Base-by-base conservation (phyloP, 2,888 invertebrate genomes). In the Pachydiplax longipennis region DNA sequence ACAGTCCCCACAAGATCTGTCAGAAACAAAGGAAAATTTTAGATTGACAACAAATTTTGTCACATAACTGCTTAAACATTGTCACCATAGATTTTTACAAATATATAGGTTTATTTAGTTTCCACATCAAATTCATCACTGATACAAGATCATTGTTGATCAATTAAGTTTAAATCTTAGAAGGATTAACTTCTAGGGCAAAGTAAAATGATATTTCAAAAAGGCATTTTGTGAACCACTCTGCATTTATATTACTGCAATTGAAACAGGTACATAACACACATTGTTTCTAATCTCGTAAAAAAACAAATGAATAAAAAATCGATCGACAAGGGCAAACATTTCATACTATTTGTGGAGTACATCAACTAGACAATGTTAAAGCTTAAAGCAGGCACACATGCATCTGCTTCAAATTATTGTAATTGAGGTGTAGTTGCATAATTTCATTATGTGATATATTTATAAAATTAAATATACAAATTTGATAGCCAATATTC, bases 381-480 rank as follows among this genome's bases (percentile, higher is more conserved):
- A 83, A 83, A 87, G 61, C 87, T 87, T 87, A 35, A 87, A 87
- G 87, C 87, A 87, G 87, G 40, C 87, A 87, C 87, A 65, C 35
- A 37, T 61, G 87, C 87, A 61, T 87, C 87, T 65, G 87, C 87
- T 87, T 87, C 37, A 37, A 87, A 87, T 35, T 61, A 87, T 87
- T 58, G 61, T 87, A 87, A 65, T 61, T 37, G 40, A 87, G 87
- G 87, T 83, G 83, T 58, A 83, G 58, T 61, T 87, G 61, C 2
- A 61, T 61, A 87, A 65, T 87, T 65, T 58, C 61, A 87, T 61
- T 83, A 44, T 83, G 83, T 83, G 83, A 87, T 87, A 87, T 61
- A 87, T 37, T 61, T 87, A 87, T 73, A 83, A 83, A 83, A 83
- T 87, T 61, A 87, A 61, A 61, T 87, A n/a, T 87, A 87, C 61